Base-by-base conservation (phyloP, 2,888 invertebrate genomes). In the Abscondita cerata region DNA sequence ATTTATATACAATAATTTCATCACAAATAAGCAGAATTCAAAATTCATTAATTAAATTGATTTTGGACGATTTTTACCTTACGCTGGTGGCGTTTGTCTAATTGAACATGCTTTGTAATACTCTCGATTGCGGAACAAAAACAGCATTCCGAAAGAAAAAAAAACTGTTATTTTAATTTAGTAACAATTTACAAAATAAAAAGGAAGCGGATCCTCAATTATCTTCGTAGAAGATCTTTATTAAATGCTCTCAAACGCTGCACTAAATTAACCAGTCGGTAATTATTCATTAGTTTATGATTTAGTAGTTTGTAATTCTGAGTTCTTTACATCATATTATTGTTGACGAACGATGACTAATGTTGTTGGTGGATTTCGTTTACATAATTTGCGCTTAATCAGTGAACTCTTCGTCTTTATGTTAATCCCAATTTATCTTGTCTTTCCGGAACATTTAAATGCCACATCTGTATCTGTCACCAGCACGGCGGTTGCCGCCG, bases 301-400 rank as follows among this genome's bases (percentile, higher is more conserved):
- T 75, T 75, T 75, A 74, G 62, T 69, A 60, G 65, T 40, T 62
- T 53, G 40, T 50, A 34, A 52, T 62, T 62, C 52, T 52, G 41
- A 58, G 59, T 61, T 52, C 58, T 65, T 61, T 52, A 50, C 59
- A 53, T 62, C 61, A 67, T 65, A 60, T 63, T n/a, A n/a, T 69
- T 68, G 74, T 71, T 73, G 75, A 73, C 72, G 67, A 66, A n/a
- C n/a, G 64, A 67, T 72, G 71, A 74, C 66, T 70, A 69, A 72
- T 70, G 60, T 59, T 60, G 61, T 57, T 62, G 66, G 70, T 69
- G 73, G 68, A n/a, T n/a, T 69, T 73, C 73, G 74, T 77, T 78
- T 75, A 76, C 75, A 72, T 78, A 80, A 80, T 80, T 80, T 76
- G 76, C 73, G 75, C 76, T 79, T n/a, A 80, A 80, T 80, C 79